Base-by-base conservation (phyloP, 2,113 vertebrate species). In the Pogona vitticeps region DNA sequence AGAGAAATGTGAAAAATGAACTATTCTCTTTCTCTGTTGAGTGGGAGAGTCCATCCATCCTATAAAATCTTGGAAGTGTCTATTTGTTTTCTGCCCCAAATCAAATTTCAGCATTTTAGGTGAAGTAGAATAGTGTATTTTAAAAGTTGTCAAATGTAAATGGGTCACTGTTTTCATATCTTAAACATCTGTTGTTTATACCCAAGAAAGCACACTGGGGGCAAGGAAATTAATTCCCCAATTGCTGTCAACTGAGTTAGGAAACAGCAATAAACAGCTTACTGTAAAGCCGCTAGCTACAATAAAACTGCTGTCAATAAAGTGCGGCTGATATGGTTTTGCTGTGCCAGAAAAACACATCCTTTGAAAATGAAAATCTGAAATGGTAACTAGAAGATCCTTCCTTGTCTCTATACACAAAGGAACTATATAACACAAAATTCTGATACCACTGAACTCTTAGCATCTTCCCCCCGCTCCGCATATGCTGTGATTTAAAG, bases 191-290 rank as follows among this genome's bases (percentile, higher is more conserved):
- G 97, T 96, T 97, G 96, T 97, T 97, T 97, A 96, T 96, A 96
- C 94, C 92, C 94, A 96, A 97, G 97, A 97, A 95, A 96, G 93
- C 96, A 98, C 97, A 97, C 96, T 94, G 94, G 97, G 97, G 97
- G 96, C 93, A 96, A 95, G 95, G 95, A 96, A 97, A 97, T 97
- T 96, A 97, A 98, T 98, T 97, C 95, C 95, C 97, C 95, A 96
- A 96, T 96, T 96, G 96, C 96, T 98, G 95, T 97, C 95, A 97
- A 96, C 94, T 10, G 88, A 92, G 95, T 97, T 97, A 95, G 94
- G 95, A 96, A 96, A 95, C 93, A 94, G 96, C 94, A 97, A 96
- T 96, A 96, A 97, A 96, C 96, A 95, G 95, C 96, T 97, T 97
- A 96, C 95, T 95, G 94, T 95, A 96, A 94, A 96, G 96, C 96